Evolutionary conservation across 2,113 vertebrate genomes (phyloP).

Genomic region (Macroglossus sobrinus): DNA sequence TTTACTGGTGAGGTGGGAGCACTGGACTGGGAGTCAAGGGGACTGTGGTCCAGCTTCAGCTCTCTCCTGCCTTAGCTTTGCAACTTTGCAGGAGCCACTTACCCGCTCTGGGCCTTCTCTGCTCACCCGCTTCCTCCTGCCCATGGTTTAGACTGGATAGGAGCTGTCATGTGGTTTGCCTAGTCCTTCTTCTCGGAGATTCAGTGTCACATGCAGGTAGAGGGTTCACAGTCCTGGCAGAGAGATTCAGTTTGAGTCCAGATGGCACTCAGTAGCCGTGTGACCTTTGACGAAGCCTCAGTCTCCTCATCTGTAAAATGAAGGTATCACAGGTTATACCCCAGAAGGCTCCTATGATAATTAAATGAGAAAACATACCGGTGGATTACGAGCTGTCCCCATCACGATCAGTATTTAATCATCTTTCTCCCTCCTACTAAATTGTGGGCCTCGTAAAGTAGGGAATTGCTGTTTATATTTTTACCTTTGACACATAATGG

Average conservation of each 20-base stretch:
- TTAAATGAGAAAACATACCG: no score
- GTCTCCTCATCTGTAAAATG: not conserved
- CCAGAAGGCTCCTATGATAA: not conserved
- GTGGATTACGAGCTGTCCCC: not conserved
- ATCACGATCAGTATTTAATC: fast-evolving
- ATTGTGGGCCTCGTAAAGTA: not conserved
- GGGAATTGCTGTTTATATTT: fast-evolving
- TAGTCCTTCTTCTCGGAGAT: not conserved
- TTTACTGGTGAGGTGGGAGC: not conserved
- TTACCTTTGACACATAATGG: not conserved
- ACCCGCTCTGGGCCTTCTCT: not conserved
- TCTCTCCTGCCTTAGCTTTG: not conserved
- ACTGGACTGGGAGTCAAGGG: not conserved
- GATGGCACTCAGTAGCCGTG: not conserved
- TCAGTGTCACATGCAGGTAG: not conserved
- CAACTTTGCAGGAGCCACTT: not conserved
- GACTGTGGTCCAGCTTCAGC: not conserved
- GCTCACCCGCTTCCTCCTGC: not conserved
- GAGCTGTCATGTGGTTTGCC: not conserved
- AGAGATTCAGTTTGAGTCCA: not conserved
- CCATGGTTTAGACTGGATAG: fast-evolving
- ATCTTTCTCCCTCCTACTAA: not conserved
- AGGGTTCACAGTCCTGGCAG: not conserved
- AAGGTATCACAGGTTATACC: not conserved
- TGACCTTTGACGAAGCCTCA: not conserved